Conservation (phyloP, 64 coral and sea anemone genomes). For the Dendronephthya gigantea region DNA sequence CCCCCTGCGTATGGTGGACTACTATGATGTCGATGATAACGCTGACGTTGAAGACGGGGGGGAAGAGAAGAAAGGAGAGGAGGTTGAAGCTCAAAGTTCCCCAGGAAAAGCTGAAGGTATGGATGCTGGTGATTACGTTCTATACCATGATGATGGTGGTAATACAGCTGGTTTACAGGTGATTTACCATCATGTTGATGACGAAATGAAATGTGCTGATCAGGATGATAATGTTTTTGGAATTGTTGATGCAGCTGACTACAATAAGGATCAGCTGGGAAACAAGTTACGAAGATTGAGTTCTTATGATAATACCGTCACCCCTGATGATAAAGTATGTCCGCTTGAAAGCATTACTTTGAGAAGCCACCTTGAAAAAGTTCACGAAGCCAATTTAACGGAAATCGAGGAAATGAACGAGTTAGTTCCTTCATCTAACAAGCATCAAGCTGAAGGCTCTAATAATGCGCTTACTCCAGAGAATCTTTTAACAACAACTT, state of each 20-base stretch:
- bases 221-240: not conserved
- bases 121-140: not conserved
- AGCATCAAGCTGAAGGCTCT: not conserved
- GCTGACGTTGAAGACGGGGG: not conserved
- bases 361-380: not conserved
- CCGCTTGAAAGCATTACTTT: not conserved
- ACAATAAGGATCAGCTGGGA: not conserved
- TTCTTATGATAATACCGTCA: not conserved
- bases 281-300: not conserved
- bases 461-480: not conserved
- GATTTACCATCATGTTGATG: not conserved
- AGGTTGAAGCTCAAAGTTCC: not conserved
- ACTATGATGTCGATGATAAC: not conserved
- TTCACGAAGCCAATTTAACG: not conserved
- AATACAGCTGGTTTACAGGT: not conserved
- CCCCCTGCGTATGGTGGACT: not conserved
- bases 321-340: not conserved
- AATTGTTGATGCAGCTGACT: not conserved
- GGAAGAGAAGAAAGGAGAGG: not conserved
- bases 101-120: not conserved
- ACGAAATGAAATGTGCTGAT: not conserved
- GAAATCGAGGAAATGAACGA: not conserved
- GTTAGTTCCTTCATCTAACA: not conserved
- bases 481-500: not conserved
- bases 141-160: not conserved